Evolutionary conservation across 1,140 invertebrate species (phyloP).

Genomic region (Lepidostoma basale): DNA sequence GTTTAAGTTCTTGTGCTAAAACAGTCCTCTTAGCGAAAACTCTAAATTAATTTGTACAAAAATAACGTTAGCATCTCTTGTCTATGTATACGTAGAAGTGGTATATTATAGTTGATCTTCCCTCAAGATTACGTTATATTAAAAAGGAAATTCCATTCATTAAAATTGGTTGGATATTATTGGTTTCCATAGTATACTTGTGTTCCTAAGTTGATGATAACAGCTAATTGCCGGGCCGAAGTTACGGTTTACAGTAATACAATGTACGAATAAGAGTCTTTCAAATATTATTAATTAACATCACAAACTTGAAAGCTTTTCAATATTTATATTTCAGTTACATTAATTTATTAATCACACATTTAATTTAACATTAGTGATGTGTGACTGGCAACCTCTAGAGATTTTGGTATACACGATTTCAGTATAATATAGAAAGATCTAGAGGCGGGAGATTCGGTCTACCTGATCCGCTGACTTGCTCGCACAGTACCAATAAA

Average conservation of each 20-base stretch:
- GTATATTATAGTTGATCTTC: neutral
- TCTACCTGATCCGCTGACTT: neutral
- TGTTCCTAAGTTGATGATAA: neutral
- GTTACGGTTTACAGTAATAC: neutral
- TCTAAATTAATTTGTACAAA: slow-evolving; percentile 22
- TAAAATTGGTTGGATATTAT: slow-evolving; percentile 3
- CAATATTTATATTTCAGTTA: neutral
- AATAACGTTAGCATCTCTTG: slow-evolving; percentile 8
- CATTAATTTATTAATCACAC: slow-evolving; percentile 23
- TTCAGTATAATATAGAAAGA: slow-evolving; percentile 30
- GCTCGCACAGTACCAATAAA: too few species aligned
- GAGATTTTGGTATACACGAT: slow-evolving; percentile 39
- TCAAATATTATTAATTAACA: slow-evolving; percentile 30
- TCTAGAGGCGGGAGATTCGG: neutral
- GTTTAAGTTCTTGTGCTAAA: slow-evolving; percentile 7
- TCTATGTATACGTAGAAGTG: slow-evolving; percentile 17
- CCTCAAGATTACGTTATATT: neutral
- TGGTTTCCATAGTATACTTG: slow-evolving; percentile 15
- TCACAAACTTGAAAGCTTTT: slow-evolving; percentile 30
- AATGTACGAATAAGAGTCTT: slow-evolving; percentile 27
- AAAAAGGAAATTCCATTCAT: neutral
- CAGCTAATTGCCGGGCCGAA: neutral
- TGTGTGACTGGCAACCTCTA: slow-evolving; percentile 28
- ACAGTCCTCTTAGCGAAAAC: neutral
- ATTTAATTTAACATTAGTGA: slow-evolving; percentile 30